Percentiles rank a stretch among this genome's conserved stretches.
These are phyloP conservation scores for Etheostoma spectabile DNA, from an alignment of 2,113 vertebrate genomes.

Conservation along the genomic window DNA sequence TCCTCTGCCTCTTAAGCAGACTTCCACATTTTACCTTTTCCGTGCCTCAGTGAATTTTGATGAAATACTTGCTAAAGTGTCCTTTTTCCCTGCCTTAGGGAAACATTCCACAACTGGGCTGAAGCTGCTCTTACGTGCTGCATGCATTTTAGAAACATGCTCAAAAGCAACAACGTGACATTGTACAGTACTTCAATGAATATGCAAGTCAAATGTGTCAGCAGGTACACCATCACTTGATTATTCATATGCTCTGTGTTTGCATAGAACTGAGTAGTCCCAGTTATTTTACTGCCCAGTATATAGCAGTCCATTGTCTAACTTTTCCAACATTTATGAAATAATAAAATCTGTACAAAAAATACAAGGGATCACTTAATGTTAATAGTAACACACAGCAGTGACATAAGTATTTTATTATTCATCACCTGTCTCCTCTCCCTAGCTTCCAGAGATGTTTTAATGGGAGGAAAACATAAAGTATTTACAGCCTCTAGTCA, in stretches of 20 bases:
- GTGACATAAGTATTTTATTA: conserved; percentile 3
- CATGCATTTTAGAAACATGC: conserved; percentile 3
- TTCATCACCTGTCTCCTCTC: not conserved
- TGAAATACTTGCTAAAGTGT: not conserved
- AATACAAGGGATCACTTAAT: not conserved
- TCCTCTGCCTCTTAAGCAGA: not conserved
- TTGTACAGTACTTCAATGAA: conserved; percentile 4
- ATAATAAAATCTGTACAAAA: not conserved
- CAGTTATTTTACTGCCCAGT: not conserved
- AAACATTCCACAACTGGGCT: conserved; percentile 10
- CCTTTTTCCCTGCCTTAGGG: not conserved
- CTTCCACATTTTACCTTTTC: conserved; percentile 4
- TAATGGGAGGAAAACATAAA: not conserved
- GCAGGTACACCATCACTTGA: not conserved
- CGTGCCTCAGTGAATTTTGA: conserved; percentile 5
- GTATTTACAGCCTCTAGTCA: not conserved
- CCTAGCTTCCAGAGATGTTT: not conserved
- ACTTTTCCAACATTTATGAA: not conserved
- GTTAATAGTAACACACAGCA: not conserved
- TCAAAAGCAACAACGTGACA: not conserved
- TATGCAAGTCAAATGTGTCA: conserved; percentile 18
- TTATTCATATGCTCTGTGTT: conserved; percentile 1
- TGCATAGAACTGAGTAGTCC: not conserved
- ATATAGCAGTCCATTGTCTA: not conserved
- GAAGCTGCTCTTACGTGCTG: not conserved